These are phyloP conservation scores for Tachystola acroxantha DNA, from an alignment of 2,888 invertebrate species.

Conservation along the genomic window DNA sequence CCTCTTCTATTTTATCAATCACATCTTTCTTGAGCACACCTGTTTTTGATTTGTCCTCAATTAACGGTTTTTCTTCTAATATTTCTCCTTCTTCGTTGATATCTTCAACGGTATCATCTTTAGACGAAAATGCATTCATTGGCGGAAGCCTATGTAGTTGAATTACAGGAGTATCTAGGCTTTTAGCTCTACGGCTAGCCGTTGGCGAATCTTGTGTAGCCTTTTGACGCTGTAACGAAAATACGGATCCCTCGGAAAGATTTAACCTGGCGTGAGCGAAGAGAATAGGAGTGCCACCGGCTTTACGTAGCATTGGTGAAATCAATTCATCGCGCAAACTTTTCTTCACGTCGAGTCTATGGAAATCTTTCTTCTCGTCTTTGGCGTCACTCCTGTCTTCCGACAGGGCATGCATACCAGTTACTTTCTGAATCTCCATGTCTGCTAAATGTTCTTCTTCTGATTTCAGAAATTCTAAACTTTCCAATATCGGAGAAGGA, in stretches of 20 bases:
- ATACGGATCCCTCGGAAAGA: conserved; percentile 90
- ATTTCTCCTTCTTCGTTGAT: conserved; percentile 83
- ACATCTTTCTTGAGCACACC: conserved; percentile 41
- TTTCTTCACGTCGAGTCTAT: conserved; percentile 56
- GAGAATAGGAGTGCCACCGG: conserved; percentile 86
- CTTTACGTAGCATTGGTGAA: conserved; percentile 83
- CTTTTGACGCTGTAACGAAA: conserved; percentile 86
- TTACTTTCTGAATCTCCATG: conserved; percentile 76
- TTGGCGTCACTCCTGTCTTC: conserved; percentile 50
- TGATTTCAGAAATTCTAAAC: conserved; percentile 78
- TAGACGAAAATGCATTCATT: conserved; percentile 91
- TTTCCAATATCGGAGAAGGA: conserved; percentile 80
- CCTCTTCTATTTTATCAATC: conserved; percentile 70
- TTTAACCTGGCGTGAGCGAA: conserved; percentile 90
- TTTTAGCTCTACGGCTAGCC: conserved; percentile 87
- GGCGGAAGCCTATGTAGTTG: conserved; percentile 88
- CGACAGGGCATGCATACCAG: conserved; percentile 50
- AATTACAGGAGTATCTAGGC: conserved; percentile 90
- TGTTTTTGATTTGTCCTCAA: conserved; percentile 48
- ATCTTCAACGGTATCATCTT: conserved; percentile 91
- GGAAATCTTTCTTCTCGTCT: conserved; percentile 43
- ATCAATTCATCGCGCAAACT: conserved; percentile 83
- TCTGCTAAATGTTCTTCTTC: conserved; percentile 77
- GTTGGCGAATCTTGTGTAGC: conserved; percentile 86
- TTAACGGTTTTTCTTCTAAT: conserved; percentile 78